phyloP scores from a whole-genome alignment of 2,888 invertebrate genomes.

The Diarsia mendica region DNA sequence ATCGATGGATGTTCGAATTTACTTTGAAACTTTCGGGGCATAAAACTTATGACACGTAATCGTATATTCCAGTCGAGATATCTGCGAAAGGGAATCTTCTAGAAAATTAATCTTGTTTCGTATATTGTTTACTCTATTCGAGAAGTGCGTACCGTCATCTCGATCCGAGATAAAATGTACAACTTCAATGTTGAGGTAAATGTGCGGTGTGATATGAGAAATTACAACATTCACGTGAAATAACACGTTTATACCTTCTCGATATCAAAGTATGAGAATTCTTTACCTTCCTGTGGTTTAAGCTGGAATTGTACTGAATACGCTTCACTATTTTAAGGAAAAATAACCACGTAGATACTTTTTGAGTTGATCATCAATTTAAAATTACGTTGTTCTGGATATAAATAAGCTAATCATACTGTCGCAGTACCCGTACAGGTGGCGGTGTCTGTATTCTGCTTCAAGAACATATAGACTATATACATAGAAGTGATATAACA shows the following conservation, averaged over 20 bases:
- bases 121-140: constrained; percentile 73
- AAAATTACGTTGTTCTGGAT: too few species aligned
- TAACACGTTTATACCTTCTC: constrained; percentile 16
- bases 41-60: constrained; percentile 91
- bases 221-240: constrained; percentile 38
- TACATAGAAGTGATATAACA: too few species aligned
- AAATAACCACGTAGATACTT: neutral
- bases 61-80: constrained; percentile 86
- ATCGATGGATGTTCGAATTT: constrained; percentile 90
- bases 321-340: neutral
- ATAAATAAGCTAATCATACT: too few species aligned
- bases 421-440: too few species aligned
- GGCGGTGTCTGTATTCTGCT: too few species aligned
- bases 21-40: constrained; percentile 89
- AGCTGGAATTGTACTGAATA: too few species aligned
- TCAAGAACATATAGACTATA: too few species aligned
- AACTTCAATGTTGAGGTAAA: constrained; percentile 48
- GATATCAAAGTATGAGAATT: neutral
- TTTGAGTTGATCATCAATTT: neutral
- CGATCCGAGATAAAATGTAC: constrained; percentile 59
- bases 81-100: constrained; percentile 75
- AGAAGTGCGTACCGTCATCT: constrained; percentile 66
- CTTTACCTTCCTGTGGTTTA: neutral
- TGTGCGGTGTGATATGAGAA: constrained; percentile 28
- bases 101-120: constrained; percentile 78